phyloP scores from a whole-genome alignment of 2,888 invertebrate species.

The Sturmia bella region DNA sequence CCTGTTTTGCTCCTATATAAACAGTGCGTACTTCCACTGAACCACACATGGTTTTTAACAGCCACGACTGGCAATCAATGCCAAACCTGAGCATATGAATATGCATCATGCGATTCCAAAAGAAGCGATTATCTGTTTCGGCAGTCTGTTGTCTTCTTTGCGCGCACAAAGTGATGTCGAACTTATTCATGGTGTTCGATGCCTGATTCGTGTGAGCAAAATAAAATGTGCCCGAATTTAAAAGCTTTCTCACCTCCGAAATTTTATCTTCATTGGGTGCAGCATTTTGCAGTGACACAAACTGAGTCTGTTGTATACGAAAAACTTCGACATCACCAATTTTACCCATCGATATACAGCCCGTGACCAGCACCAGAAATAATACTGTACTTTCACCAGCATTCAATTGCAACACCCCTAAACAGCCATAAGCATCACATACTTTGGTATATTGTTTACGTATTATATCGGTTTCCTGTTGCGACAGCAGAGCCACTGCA shows the following conservation, averaged over 20 bases:
- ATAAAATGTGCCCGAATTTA: constrained; percentile 99
- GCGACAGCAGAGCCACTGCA: constrained; percentile 87
- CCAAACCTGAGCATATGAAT: constrained; percentile 95
- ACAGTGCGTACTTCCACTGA: constrained; percentile 98
- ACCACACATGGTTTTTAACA: constrained; percentile 97
- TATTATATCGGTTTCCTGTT: constrained; percentile 94
- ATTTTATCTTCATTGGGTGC: constrained; percentile 85
- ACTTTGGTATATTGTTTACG: constrained; percentile 95
- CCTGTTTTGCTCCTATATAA: constrained; percentile 98
- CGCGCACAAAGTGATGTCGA: constrained; percentile 97
- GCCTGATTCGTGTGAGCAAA: constrained; percentile 85
- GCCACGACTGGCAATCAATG: constrained; percentile 94
- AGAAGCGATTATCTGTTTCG: constrained; percentile 96
- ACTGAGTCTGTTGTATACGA: constrained; percentile 95
- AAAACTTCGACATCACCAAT: constrained; percentile 97
- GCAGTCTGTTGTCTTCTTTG: constrained; percentile 92
- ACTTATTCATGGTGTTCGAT: constrained; percentile 82
- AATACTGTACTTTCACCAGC: constrained; percentile 92
- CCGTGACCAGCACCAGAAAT: constrained; percentile 96
- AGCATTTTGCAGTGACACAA: constrained; percentile 91
- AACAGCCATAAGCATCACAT: constrained; percentile 96
- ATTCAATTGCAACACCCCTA: constrained; percentile 95
- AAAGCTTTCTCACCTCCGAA: constrained; percentile 89
- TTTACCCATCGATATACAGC: constrained; percentile 98
- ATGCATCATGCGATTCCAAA: constrained; percentile 98